phyloP scores from a whole-genome alignment of 2,888 invertebrate species.

The Rhamphomyia laevipes region DNA sequence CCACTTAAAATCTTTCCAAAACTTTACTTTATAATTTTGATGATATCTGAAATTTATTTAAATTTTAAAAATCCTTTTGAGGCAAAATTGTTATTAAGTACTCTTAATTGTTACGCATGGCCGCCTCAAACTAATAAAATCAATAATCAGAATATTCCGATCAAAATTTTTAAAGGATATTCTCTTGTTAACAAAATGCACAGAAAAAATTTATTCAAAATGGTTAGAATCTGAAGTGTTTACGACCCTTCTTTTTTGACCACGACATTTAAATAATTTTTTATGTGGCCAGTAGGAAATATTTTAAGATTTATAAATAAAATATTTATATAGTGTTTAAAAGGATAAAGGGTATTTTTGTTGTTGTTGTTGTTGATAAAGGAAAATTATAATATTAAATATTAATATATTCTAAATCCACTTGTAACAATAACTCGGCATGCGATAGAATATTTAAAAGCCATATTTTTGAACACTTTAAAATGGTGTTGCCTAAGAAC shows the following conservation, averaged over 20 bases:
- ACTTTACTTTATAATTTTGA: too few relatives aligned
- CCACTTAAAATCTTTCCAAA: too few relatives aligned
- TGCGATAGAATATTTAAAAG: background rate
- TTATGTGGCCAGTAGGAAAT: background rate
- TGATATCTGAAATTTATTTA: too few relatives aligned
- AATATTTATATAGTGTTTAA: background rate
- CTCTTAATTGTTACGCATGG: too few relatives aligned
- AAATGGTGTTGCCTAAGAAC: background rate
- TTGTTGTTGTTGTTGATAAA: background rate
- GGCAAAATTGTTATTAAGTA: too few relatives aligned
- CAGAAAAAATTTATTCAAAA: background rate
- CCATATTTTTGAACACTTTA: background rate
- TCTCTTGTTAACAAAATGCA: too few relatives aligned
- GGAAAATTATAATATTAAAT: background rate
- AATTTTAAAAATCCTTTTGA: too few relatives aligned
- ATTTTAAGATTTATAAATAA: background rate
- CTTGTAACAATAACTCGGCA: background rate
- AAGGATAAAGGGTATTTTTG: background rate
- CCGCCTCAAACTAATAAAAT: too few relatives aligned
- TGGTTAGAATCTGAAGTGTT: background rate
- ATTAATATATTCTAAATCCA: background rate
- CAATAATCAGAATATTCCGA: too few relatives aligned
- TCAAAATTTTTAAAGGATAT: too few relatives aligned
- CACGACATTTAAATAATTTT: background rate
- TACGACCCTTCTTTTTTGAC: background rate